Evolutionary conservation across 2,888 invertebrate species (phyloP), one percentile per base, ranked within the genome.

Genomic region (Tipula lateralis): DNA sequence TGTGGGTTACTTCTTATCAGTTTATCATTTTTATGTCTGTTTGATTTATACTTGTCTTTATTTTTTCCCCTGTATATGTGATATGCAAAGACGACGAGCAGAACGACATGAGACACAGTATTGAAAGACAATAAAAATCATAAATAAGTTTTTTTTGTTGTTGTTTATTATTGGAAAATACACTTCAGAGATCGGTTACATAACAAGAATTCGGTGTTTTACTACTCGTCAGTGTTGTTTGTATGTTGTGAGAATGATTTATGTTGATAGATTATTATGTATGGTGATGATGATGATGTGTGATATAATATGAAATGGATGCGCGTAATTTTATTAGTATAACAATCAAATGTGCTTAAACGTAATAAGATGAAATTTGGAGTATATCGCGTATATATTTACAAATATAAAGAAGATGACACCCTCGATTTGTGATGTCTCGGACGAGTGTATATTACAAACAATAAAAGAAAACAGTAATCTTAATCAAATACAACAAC

Each of bases 111-210:
- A 19, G 24, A 24, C 66, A 24, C 66, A 24, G 9, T 66, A 24
- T 24, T 66, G 66, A 66, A 66, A 66, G 66, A 66, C 66, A 66
- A 66, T 66, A 66, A 66, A 66, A 66, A 66, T 66, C 66, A 66
- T 66, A 66, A 66, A 66, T 66, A 24, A 66, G 16, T 50, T 50
- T 50, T 19, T 44, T 16, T 16, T n/a, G n/a, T 44, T 44, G 2
- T 44, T 16, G 4, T n/a, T n/a, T n/a, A n/a, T n/a, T 39, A 7
- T 13, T 19, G 3, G 50, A 50, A 66, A 66, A 66, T 66, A 9
- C 66, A 66, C 66, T 66, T 66, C 24, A 24, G 66, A 66, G 66
- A 24, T 66, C 66, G 24, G 66, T 66, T 66, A 24, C 66, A 66
- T 24, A 66, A 66, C 66, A 66, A 7, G 24, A 24, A 66, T 24